These are phyloP conservation scores for Typhlichthys subterraneus DNA, from an alignment of 2,797 vertebrate genomes.

Conservation along the genomic window DNA sequence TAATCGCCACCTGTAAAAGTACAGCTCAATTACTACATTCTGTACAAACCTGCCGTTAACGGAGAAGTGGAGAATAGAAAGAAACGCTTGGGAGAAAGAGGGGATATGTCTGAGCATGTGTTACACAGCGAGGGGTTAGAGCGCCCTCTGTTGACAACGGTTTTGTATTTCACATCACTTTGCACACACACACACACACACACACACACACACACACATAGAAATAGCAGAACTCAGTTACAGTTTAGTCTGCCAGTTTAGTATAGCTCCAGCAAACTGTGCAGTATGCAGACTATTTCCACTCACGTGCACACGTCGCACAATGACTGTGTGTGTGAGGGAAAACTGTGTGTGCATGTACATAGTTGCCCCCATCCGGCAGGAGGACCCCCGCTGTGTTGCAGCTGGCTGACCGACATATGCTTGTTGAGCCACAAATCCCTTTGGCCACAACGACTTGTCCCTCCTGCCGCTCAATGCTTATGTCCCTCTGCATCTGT, in stretches of 20 bases:
- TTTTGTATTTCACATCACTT: slow-evolving; percentile 8
- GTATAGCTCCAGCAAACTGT: background rate
- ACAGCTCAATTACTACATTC: slow-evolving; percentile 28
- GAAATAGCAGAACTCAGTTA: background rate
- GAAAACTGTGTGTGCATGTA: background rate
- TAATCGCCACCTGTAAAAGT: slow-evolving; percentile 48
- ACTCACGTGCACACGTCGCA: background rate
- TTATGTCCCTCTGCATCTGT: slow-evolving; percentile 26
- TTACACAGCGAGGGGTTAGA: slow-evolving; percentile 45
- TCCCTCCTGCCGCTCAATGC: slow-evolving; percentile 21
- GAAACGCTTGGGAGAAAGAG: slow-evolving; percentile 18
- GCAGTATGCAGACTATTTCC: no score
- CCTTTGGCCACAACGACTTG: slow-evolving; percentile 59
- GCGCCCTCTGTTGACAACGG: slow-evolving; percentile 67
- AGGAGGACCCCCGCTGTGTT: slow-evolving; percentile 64
- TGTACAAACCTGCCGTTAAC: slow-evolving; percentile 23
- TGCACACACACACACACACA: slow-evolving; percentile 1
- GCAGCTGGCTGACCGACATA: slow-evolving; percentile 72
- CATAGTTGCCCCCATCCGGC: slow-evolving; percentile 40
- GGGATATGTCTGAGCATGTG: slow-evolving; percentile 16
- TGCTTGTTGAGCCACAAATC: slow-evolving; percentile 65
- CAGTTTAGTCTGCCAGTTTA: slow-evolving; percentile 1
- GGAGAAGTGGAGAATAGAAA: slow-evolving; percentile 26
- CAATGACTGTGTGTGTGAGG: slow-evolving; percentile 4
- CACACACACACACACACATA: background rate